These are phyloP conservation scores for Fragum sueziense DNA, from an alignment of 2,888 invertebrate genomes.

Conservation along the genomic window DNA sequence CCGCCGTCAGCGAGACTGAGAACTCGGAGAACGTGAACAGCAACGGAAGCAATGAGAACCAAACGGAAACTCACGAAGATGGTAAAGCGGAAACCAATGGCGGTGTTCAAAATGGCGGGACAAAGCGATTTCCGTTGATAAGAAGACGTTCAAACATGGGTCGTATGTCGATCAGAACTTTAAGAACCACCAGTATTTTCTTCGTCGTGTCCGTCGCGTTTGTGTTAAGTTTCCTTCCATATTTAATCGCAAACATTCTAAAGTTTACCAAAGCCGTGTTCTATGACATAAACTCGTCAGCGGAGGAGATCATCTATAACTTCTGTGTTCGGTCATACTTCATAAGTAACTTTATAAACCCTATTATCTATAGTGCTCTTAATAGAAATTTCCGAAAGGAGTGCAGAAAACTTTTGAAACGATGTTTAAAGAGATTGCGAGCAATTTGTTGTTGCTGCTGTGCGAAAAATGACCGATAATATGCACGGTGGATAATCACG, in stretches of 20 bases:
- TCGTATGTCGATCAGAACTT: constrained; percentile 60
- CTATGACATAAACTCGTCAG: constrained; percentile 52
- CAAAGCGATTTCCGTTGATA: constrained; percentile 25
- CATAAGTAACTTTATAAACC: constrained; percentile 71
- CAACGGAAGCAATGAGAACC: constrained; percentile 14
- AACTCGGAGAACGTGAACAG: constrained; percentile 10
- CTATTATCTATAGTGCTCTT: constrained; percentile 71
- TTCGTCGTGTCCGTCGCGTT: constrained; percentile 70
- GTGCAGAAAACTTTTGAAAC: constrained; percentile 59
- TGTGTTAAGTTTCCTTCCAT: constrained; percentile 70
- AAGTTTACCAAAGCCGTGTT: constrained; percentile 68
- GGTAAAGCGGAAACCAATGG: constrained; percentile 11
- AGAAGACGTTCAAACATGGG: constrained; percentile 49
- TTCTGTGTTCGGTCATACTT: constrained; percentile 73
- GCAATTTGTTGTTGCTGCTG: constrained; percentile 5
- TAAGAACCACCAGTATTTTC: constrained; percentile 72
- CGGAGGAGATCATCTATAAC: constrained; percentile 68
- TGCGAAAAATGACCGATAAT: not conserved
- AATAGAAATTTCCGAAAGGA: constrained; percentile 67
- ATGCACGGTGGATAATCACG: no score
- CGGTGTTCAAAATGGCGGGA: not conserved
- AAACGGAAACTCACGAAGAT: not conserved
- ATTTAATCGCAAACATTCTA: constrained; percentile 67
- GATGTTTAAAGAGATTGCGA: constrained; percentile 37
- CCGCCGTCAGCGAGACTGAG: constrained; percentile 34